Percentiles rank a stretch among this genome's conserved stretches.
These are phyloP conservation scores for Macrosteles quadrilineatus DNA, from an alignment of 1,140 invertebrate genomes.

Conservation along the genomic window DNA sequence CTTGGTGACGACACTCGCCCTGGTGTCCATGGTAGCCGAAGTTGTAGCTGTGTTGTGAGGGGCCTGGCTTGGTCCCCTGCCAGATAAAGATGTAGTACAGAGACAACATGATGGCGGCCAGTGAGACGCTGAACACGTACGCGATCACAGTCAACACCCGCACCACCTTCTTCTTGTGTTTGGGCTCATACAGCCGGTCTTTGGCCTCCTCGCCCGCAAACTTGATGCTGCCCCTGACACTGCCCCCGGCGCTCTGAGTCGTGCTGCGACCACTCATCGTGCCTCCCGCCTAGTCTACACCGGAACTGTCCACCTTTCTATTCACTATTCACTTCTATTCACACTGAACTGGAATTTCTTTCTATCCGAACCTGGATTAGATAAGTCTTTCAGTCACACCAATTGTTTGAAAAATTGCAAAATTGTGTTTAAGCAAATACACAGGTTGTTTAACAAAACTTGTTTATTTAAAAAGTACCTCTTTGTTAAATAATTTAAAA, in stretches of 20 bases:
- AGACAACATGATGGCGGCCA: slow-evolving; percentile 92
- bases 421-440: too few relatives aligned
- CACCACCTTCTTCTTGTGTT: slow-evolving; percentile 81
- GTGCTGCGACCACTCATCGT: slow-evolving; percentile 2
- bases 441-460: too few relatives aligned
- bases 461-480: too few relatives aligned
- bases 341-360: too few relatives aligned
- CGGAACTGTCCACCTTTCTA: too few relatives aligned
- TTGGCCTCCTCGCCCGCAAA: slow-evolving; percentile 63
- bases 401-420: too few relatives aligned
- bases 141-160: slow-evolving; percentile 93
- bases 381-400: too few relatives aligned
- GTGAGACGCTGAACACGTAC: slow-evolving; percentile 92
- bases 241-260: slow-evolving; percentile 13
- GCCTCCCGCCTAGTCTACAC: too few relatives aligned
- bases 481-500: too few relatives aligned
- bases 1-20: too few relatives aligned
- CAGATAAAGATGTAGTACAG: slow-evolving; percentile 96
- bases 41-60: background rate
- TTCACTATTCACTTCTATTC: too few relatives aligned
- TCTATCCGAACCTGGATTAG: too few relatives aligned
- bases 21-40: background rate
- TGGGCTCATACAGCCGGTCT: slow-evolving; percentile 68
- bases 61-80: slow-evolving; percentile 55
- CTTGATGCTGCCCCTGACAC: slow-evolving; percentile 34